Evolutionary conservation across 2,113 vertebrate species (phyloP).

Genomic region (Cephalopterus ornatus): DNA sequence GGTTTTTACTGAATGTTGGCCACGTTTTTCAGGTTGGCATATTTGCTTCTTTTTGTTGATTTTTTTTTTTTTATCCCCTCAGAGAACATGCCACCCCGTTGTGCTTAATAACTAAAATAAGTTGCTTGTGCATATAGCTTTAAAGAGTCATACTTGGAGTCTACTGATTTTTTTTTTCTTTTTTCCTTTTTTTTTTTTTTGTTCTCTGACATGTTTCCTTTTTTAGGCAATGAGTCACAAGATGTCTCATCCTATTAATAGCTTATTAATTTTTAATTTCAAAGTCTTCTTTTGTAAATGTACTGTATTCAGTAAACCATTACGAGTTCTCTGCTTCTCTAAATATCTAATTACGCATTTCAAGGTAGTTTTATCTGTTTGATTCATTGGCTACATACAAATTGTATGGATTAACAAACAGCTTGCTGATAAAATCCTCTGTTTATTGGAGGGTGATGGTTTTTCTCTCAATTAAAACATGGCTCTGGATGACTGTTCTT

Average conservation of each 20-base stretch:
- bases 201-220: neutral
- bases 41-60: neutral
- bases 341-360: neutral
- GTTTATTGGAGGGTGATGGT: neutral
- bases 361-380: neutral
- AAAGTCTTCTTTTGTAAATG: neutral
- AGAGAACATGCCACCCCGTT: neutral
- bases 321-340: neutral
- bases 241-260: conserved; percentile 50
- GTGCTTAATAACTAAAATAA: neutral
- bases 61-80: neutral
- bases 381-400: neutral
- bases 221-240: conserved; percentile 45
- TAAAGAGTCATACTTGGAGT: neutral
- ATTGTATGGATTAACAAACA: neutral
- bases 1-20: neutral
- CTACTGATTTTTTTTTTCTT: neutral
- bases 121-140: neutral
- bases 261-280: conserved; percentile 47
- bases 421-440: neutral
- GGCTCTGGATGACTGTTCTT: neutral
- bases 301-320: neutral
- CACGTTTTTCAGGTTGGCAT: neutral
- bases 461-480: neutral
- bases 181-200: neutral